A percentile compares a stretch with the other conserved stretches of the same genome.
Evolutionary conservation across 1,140 invertebrate species (phyloP).

Genomic region (Luehdorfia chinensis): DNA sequence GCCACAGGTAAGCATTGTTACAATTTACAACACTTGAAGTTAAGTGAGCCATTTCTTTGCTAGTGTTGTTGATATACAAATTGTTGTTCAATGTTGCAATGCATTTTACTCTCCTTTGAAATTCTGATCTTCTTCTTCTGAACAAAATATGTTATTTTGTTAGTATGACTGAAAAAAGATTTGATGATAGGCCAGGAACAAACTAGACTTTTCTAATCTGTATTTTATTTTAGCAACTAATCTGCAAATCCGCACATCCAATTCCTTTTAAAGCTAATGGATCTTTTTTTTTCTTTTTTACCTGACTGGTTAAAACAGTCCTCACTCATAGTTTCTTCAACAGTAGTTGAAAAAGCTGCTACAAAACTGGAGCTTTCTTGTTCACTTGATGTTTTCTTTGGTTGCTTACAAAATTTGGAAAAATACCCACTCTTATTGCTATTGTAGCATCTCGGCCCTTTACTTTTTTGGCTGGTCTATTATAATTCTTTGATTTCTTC

Average conservation of each 20-base stretch:
- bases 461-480: conserved; percentile 2
- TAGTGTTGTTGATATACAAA: conserved; percentile 19
- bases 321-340: conserved; percentile 2
- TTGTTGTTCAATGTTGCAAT: conserved; percentile 19
- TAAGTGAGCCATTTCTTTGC: conserved; percentile 8
- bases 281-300: conserved; percentile 26
- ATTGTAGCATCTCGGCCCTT: conserved; percentile 31
- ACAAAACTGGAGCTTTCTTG: conserved; percentile 22
- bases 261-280: conserved; percentile 24
- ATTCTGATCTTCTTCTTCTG: conserved; percentile 14
- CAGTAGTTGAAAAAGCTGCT: conserved; percentile 30
- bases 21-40: neutral
- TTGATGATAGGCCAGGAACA: conserved; percentile 24
- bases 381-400: conserved; percentile 22
- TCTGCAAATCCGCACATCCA: conserved; percentile 21
- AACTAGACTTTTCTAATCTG: conserved; percentile 25
- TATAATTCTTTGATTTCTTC: conserved; percentile 1
- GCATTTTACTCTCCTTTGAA: neutral
- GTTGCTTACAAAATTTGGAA: conserved; percentile 27
- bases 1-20: conserved; percentile 21
- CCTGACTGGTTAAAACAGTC: conserved; percentile 35
- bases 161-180: conserved; percentile 24
- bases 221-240: conserved; percentile 16
- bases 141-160: conserved; percentile 20
- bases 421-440: conserved; percentile 34